Conservation (phyloP, 2,113 vertebrate species). For the Manacus vitellinus region DNA sequence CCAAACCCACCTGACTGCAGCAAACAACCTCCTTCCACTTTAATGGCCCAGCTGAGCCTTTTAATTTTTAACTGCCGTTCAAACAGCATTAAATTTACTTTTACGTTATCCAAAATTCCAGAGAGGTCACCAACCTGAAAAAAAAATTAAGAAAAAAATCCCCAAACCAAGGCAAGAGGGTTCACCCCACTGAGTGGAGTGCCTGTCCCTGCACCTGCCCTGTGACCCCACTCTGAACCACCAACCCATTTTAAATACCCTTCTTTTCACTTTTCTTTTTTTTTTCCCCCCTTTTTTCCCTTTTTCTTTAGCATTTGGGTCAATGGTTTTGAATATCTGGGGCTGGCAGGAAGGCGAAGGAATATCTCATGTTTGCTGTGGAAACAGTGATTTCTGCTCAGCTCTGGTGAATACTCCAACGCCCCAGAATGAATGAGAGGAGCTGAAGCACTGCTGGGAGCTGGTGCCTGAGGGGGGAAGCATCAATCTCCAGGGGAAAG, state of each 20-base stretch:
- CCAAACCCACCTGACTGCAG: not conserved
- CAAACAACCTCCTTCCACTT: not conserved
- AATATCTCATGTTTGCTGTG: not conserved
- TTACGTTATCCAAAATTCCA: not conserved
- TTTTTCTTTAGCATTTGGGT: not conserved
- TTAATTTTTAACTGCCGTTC: not conserved
- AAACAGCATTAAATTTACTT: not conserved
- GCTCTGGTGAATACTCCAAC: not conserved
- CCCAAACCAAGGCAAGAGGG: not conserved
- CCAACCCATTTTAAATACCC: not conserved
- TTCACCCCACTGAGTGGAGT: not conserved
- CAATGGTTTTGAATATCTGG: not conserved
- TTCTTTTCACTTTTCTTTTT: not conserved
- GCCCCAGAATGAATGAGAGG: not conserved
- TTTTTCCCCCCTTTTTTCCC: rapidly evolving
- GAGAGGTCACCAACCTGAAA: not conserved
- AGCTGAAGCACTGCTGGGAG: not conserved
- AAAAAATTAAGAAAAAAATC: not conserved
- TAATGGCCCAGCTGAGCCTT: not conserved
- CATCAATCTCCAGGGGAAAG: conserved; percentile 5
- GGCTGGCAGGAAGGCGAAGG: not conserved
- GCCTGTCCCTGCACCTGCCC: not conserved
- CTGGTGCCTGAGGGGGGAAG: not conserved
- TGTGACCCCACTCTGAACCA: not conserved
- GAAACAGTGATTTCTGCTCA: not conserved